These are phyloP conservation scores for Tenualosa ilisha DNA, from an alignment of 2,797 vertebrate genomes.

Conservation along the genomic window DNA sequence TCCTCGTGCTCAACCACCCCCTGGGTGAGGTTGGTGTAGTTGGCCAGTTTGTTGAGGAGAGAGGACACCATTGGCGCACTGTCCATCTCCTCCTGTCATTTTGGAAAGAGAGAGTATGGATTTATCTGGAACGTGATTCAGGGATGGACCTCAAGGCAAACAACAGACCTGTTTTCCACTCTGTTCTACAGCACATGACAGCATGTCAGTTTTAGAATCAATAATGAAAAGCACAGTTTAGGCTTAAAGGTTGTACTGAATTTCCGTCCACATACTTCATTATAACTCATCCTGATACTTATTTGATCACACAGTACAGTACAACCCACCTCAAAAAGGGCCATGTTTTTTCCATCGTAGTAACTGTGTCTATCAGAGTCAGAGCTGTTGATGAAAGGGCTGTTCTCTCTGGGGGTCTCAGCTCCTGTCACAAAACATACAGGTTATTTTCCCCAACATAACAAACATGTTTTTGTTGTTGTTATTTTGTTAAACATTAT, in stretches of 20 bases:
- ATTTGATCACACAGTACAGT: not conserved
- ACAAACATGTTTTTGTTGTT: not conserved
- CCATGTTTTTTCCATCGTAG: slow-evolving; percentile 91
- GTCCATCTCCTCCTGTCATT: slow-evolving; percentile 92
- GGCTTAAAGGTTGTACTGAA: not conserved
- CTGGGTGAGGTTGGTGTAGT: slow-evolving; percentile 94
- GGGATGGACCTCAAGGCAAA: not conserved
- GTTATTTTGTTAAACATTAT: too few relatives aligned
- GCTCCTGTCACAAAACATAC: slow-evolving; percentile 68
- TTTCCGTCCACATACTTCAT: not conserved
- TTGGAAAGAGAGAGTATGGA: not conserved
- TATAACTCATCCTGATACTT: not conserved
- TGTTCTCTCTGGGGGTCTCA: slow-evolving; percentile 74
- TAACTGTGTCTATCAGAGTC: slow-evolving; percentile 67
- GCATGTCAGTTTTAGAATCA: not conserved
- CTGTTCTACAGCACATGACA: not conserved
- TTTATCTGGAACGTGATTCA: not conserved
- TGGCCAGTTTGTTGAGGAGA: slow-evolving; percentile 92
- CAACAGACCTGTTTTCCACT: not conserved
- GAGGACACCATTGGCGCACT: slow-evolving; percentile 95
- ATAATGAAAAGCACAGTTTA: slow-evolving; percentile 14
- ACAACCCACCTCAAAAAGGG: slow-evolving; percentile 85
- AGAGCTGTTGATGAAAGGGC: slow-evolving; percentile 76
- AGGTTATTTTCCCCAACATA: not conserved
- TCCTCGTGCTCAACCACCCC: slow-evolving; percentile 92